Conservation (phyloP, 2,797 vertebrate species). For the Propithecus perrieri region DNA sequence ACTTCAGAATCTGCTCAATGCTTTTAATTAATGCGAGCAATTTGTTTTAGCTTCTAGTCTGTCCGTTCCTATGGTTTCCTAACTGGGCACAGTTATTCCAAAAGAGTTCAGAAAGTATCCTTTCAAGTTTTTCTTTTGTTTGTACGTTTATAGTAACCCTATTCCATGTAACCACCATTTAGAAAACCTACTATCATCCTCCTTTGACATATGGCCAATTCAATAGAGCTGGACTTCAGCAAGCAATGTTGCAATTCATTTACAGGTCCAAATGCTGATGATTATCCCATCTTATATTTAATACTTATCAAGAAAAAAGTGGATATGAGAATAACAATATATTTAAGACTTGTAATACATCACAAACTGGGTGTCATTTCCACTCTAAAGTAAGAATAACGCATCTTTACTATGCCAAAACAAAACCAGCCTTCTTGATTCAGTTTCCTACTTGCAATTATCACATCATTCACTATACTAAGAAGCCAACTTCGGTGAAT, state of each 20-base stretch:
- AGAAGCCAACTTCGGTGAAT: background rate
- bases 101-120: background rate
- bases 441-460: background rate
- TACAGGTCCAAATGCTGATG: background rate
- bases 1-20: background rate
- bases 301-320: background rate
- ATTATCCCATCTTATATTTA: background rate
- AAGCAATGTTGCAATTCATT: background rate
- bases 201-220: background rate
- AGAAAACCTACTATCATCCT: background rate
- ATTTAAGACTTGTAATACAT: background rate
- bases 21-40: background rate
- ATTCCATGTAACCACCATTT: background rate
- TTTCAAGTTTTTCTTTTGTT: slow-evolving; percentile 13
- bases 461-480: background rate
- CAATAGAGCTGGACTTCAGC: background rate
- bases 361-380: background rate
- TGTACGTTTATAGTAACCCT: background rate
- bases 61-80: background rate
- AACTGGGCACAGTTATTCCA: background rate
- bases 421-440: background rate
- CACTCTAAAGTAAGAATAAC: background rate
- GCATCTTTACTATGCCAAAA: background rate
- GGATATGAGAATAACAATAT: background rate
- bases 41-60: background rate